Percentiles rank a stretch among this genome's conserved stretches.
phyloP scores from a whole-genome alignment of 2,113 vertebrate genomes.

The Pardalotus punctatus region DNA sequence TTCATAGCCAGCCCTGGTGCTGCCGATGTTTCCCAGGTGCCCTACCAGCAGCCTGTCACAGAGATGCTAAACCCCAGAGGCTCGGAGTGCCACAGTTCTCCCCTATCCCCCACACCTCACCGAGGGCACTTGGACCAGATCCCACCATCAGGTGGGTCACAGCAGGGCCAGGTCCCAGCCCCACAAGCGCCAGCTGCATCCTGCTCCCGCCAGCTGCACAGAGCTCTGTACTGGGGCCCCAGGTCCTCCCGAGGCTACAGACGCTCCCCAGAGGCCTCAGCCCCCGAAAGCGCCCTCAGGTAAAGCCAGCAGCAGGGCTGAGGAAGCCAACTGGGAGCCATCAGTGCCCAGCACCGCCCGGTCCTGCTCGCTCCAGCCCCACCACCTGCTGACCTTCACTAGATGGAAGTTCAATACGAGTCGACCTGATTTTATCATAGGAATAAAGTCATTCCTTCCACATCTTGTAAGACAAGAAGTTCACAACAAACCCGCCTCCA shows the following conservation, averaged over 20 bases:
- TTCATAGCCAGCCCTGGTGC: neutral
- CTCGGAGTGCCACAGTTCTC: neutral
- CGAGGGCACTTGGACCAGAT: neutral
- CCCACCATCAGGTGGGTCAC: neutral
- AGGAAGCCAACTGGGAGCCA: rapidly evolving
- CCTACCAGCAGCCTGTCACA: neutral
- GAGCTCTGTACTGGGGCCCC: neutral
- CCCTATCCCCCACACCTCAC: rapidly evolving
- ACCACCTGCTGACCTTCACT: neutral
- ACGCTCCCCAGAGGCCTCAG: rapidly evolving
- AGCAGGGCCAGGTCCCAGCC: neutral
- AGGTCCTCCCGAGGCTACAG: neutral
- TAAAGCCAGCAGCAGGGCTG: rapidly evolving
- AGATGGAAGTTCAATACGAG: rapidly evolving
- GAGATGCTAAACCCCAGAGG: neutral
- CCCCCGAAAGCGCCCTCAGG: neutral
- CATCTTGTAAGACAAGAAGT: neutral
- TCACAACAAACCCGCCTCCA: neutral
- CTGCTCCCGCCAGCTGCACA: neutral
- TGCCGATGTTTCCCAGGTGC: neutral
- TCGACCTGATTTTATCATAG: neutral
- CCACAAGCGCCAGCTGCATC: rapidly evolving
- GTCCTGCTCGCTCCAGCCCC: neutral
- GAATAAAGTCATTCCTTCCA: neutral
- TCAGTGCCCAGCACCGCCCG: rapidly evolving